phyloP scores from a whole-genome alignment of 2,797 vertebrate species.

The Sylvilagus floridanus region DNA sequence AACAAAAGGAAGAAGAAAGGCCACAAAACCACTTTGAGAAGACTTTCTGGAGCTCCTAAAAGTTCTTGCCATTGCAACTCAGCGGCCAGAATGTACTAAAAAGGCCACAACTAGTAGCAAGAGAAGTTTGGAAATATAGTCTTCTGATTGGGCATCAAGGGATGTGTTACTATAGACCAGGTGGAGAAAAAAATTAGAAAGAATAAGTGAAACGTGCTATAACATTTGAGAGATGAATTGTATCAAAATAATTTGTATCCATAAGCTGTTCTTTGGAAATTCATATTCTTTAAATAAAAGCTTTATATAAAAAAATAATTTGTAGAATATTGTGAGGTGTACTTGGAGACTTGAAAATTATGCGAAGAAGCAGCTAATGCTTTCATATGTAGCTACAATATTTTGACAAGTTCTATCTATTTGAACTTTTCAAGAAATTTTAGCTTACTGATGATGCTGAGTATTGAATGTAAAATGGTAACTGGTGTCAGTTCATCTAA shows the following conservation, averaged over 20 bases:
- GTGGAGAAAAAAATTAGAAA: background rate
- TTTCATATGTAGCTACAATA: background rate
- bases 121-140: background rate
- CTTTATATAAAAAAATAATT: no score
- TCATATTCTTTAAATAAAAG: no score
- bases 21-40: rapidly evolving
- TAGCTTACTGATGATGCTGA: background rate
- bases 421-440: background rate
- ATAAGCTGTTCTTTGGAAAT: no score
- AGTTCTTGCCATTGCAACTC: background rate
- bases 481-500: background rate
- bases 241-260: background rate
- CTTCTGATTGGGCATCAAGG: background rate
- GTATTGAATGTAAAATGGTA: background rate
- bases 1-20: background rate
- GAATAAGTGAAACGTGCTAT: background rate
- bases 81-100: background rate
- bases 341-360: background rate
- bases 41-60: background rate
- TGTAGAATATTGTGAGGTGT: background rate
- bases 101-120: background rate
- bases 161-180: background rate
- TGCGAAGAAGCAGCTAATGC: background rate
- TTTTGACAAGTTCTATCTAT: background rate
- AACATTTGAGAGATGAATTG: background rate